A percentile compares a stretch with the other conserved stretches of the same genome.
phyloP scores from a whole-genome alignment of 2,888 invertebrate genomes.

The Drosophila mettleri region DNA sequence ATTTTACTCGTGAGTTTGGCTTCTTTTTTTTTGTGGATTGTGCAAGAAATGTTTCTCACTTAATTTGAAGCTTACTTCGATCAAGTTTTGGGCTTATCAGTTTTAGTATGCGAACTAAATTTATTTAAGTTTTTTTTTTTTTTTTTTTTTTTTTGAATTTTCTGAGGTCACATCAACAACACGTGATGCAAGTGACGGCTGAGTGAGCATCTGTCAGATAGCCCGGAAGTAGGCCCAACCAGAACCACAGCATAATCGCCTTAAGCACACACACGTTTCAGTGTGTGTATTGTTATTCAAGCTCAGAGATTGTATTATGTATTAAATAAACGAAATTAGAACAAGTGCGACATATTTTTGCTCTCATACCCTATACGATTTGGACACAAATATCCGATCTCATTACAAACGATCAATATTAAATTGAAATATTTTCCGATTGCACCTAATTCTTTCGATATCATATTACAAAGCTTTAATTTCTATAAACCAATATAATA shows the following conservation, averaged over 20 bases:
- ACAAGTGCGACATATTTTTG: slow-evolving; percentile 10
- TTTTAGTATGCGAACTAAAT: neutral
- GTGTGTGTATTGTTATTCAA: neutral
- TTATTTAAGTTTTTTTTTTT: slow-evolving; percentile 1
- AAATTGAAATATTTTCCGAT: neutral
- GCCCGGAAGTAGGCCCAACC: slow-evolving; percentile 35
- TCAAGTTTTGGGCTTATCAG: slow-evolving; percentile 21
- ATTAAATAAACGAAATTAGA: slow-evolving; percentile 6
- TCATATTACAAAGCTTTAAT: no score
- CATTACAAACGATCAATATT: neutral
- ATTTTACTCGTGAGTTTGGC: no score
- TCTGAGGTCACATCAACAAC: slow-evolving; percentile 1
- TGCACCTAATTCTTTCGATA: no score
- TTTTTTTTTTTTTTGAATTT: slow-evolving; percentile 2
- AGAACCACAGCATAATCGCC: slow-evolving; percentile 28
- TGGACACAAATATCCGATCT: neutral
- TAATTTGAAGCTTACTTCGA: neutral
- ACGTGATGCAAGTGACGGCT: slow-evolving; percentile 41
- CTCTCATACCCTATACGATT: slow-evolving; percentile 3
- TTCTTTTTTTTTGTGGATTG: neutral
- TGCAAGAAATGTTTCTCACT: neutral
- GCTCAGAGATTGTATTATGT: slow-evolving; percentile 1
- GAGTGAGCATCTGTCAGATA: slow-evolving; percentile 13
- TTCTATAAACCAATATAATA: no score
- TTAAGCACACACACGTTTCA: slow-evolving; percentile 5